These are phyloP conservation scores for Tetragnatha montana DNA, from an alignment of 2,888 invertebrate genomes.

Conservation along the genomic window DNA sequence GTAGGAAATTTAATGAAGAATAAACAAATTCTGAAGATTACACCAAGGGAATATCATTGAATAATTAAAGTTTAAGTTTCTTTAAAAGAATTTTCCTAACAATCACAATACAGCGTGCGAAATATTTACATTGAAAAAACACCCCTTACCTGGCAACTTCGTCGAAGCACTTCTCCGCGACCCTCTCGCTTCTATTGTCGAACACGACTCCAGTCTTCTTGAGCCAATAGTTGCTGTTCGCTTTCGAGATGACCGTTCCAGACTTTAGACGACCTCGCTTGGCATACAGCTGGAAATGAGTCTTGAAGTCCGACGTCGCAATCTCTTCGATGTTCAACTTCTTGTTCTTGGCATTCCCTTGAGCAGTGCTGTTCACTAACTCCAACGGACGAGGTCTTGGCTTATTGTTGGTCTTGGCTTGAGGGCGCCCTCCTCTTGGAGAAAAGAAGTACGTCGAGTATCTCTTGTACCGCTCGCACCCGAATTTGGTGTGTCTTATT, in stretches of 20 bases:
- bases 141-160: slow-evolving; percentile 28
- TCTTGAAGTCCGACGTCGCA: slow-evolving; percentile 16
- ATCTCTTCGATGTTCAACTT: slow-evolving; percentile 18
- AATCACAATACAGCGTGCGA: no score
- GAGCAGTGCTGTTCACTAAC: neutral
- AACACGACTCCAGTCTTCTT: slow-evolving; percentile 22
- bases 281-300: slow-evolving; percentile 23
- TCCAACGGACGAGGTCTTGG: neutral
- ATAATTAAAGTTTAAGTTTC: no score
- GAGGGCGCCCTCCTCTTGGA: neutral
- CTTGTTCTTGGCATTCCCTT: slow-evolving; percentile 2
- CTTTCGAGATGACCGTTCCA: slow-evolving; percentile 37
- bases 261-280: slow-evolving; percentile 35
- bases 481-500: neutral
- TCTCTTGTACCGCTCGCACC: neutral
- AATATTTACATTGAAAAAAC: no score
- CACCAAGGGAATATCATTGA: no score
- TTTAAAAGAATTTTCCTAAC: no score
- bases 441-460: neutral
- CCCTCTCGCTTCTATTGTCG: neutral
- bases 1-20: no score
- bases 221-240: slow-evolving; percentile 48
- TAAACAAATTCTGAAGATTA: no score
- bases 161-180: slow-evolving; percentile 24
- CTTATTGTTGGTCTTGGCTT: neutral